These are phyloP conservation scores for Acleris cristana DNA, from an alignment of 2,888 invertebrate genomes.

Conservation along the genomic window DNA sequence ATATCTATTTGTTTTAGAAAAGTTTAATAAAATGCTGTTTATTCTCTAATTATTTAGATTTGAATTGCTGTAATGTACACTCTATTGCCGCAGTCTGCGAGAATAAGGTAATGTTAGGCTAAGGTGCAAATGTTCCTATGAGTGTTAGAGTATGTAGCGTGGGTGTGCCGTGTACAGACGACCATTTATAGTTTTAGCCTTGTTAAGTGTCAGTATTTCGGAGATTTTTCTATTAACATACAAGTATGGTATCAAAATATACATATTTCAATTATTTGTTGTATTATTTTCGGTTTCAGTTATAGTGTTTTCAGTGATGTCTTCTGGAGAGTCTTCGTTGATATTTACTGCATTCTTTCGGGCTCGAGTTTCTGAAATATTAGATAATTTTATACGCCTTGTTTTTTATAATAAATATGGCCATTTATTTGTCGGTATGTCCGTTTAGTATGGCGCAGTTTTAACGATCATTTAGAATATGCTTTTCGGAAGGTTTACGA, in stretches of 20 bases:
- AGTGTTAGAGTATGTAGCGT: constrained; percentile 62
- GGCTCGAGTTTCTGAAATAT: not conserved
- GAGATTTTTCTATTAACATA: constrained; percentile 78
- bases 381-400: no score
- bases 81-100: no score
- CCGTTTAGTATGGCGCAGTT: no score
- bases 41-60: no score
- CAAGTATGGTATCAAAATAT: constrained; percentile 64
- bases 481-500: no score
- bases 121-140: constrained; percentile 84
- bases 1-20: no score
- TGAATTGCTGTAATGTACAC: no score
- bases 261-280: constrained; percentile 48
- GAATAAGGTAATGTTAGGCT: constrained; percentile 46
- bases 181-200: constrained; percentile 70
- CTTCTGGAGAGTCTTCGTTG: constrained; percentile 5
- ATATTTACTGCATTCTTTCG: not conserved
- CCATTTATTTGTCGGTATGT: no score
- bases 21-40: no score
- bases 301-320: constrained; percentile 12
- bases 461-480: no score
- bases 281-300: constrained; percentile 16
- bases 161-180: constrained; percentile 60
- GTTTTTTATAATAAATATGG: no score
- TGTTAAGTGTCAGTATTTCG: constrained; percentile 69